A percentile compares a stretch with the other conserved stretches of the same genome.
Conservation (phyloP, 1,140 invertebrate genomes). For the Ptiloglossa arizonensis region DNA sequence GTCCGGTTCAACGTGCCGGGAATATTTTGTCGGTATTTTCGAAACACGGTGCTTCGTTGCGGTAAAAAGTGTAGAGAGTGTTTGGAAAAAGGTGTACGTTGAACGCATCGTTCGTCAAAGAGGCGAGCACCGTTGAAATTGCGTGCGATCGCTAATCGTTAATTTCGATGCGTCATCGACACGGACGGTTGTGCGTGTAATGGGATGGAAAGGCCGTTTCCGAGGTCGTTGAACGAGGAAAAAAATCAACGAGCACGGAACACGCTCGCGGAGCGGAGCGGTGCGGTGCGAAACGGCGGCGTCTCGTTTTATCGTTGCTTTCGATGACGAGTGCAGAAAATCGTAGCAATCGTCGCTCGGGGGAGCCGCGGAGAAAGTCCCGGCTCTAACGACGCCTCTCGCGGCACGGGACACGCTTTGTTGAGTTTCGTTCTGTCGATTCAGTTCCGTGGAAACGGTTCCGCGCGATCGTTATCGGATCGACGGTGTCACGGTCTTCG, state of each 20-base stretch:
- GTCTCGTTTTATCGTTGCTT: constrained; percentile 1
- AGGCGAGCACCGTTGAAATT: neutral
- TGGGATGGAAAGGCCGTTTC: neutral
- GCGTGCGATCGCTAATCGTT: neutral
- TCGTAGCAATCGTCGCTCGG: neutral
- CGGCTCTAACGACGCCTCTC: neutral
- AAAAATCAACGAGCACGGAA: neutral
- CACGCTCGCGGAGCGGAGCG: too few relatives aligned
- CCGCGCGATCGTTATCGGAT: neutral
- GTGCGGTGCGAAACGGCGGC: too few relatives aligned
- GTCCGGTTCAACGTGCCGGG: too few relatives aligned
- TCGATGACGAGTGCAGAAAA: neutral
- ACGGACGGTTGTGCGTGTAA: constrained; percentile 1
- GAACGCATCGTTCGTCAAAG: too few relatives aligned
- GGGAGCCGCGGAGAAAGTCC: constrained; percentile 2
- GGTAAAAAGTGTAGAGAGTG: too few relatives aligned
- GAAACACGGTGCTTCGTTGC: too few relatives aligned
- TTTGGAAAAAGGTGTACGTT: too few relatives aligned
- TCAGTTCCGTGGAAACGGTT: neutral
- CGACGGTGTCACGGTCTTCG: neutral
- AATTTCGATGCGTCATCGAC: neutral
- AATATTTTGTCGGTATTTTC: too few relatives aligned
- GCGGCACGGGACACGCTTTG: neutral
- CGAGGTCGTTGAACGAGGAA: neutral
- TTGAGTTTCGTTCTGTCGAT: neutral